These are phyloP conservation scores for Apaloderma vittatum DNA, from an alignment of 2,113 vertebrate genomes.

Conservation along the genomic window DNA sequence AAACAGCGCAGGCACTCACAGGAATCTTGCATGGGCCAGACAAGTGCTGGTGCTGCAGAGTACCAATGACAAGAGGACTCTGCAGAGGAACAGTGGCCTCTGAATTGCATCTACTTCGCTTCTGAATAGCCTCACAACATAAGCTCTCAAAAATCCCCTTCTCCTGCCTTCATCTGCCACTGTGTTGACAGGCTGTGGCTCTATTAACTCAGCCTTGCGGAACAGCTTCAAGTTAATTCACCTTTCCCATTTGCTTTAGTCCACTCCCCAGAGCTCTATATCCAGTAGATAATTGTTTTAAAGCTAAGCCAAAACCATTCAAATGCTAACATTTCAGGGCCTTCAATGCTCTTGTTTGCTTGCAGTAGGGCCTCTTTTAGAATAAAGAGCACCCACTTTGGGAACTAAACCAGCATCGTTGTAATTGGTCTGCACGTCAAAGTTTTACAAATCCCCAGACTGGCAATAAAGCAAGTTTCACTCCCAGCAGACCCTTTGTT, in stretches of 20 bases:
- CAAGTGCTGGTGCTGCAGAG: background rate
- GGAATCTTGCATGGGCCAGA: accelerated
- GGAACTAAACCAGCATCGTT: background rate
- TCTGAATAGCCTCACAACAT: background rate
- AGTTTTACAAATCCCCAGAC: background rate
- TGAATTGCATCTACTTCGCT: background rate
- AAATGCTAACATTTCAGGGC: background rate
- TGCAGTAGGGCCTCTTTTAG: background rate
- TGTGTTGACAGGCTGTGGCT: background rate
- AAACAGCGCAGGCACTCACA: accelerated
- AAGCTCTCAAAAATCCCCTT: background rate
- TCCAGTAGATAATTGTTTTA: background rate
- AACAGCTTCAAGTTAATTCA: background rate
- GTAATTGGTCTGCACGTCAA: background rate
- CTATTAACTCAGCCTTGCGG: background rate
- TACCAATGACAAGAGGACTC: too few relatives aligned
- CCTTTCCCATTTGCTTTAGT: background rate
- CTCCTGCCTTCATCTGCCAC: background rate
- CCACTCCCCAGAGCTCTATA: background rate
- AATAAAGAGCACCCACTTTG: constrained; percentile 13
- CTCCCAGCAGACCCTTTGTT: background rate
- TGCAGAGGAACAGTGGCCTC: too few relatives aligned
- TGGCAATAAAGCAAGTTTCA: background rate
- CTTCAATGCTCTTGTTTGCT: background rate
- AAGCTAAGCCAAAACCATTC: constrained; percentile 39